Percentiles rank a stretch among this genome's conserved stretches.
Evolutionary conservation across 2,888 invertebrate species (phyloP).

Genomic region (Plutella xylostella): DNA sequence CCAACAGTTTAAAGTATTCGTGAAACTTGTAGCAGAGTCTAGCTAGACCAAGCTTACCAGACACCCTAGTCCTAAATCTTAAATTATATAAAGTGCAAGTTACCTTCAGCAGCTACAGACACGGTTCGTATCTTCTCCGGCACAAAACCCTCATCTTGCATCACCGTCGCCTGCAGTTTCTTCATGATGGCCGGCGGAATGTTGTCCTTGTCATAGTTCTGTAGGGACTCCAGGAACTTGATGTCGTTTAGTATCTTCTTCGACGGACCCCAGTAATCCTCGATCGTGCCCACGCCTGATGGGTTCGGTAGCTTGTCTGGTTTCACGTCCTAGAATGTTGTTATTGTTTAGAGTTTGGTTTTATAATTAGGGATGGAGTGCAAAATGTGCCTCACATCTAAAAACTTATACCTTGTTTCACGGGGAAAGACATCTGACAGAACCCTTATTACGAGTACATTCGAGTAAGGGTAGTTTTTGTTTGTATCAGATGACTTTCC

Average conservation of each 20-base stretch:
- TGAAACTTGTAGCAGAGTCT: too few relatives aligned
- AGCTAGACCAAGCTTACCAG: too few relatives aligned
- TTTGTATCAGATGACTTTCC: too few relatives aligned
- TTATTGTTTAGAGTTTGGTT: background rate
- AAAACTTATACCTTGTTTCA: too few relatives aligned
- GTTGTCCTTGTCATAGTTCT: conserved; percentile 94
- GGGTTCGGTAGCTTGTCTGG: conserved; percentile 89
- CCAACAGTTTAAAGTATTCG: too few relatives aligned
- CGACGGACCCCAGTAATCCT: conserved; percentile 95
- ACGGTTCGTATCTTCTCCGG: conserved; percentile 90
- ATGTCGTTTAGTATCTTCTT: conserved; percentile 90
- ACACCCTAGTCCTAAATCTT: too few relatives aligned
- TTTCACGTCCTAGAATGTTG: conserved; percentile 82
- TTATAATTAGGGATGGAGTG: too few relatives aligned
- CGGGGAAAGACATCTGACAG: too few relatives aligned
- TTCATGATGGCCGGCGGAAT: conserved; percentile 87
- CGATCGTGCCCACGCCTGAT: conserved; percentile 83
- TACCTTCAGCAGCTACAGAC: conserved; percentile 90
- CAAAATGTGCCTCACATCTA: too few relatives aligned
- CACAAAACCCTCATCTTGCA: conserved; percentile 88
- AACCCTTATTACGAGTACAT: too few relatives aligned
- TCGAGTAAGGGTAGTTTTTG: too few relatives aligned
- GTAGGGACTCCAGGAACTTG: conserved; percentile 86
- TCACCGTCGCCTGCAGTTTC: conserved; percentile 82
- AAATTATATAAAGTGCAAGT: too few relatives aligned